phyloP scores from a whole-genome alignment of 2,888 invertebrate genomes.

The Clepsis dumicolana region DNA sequence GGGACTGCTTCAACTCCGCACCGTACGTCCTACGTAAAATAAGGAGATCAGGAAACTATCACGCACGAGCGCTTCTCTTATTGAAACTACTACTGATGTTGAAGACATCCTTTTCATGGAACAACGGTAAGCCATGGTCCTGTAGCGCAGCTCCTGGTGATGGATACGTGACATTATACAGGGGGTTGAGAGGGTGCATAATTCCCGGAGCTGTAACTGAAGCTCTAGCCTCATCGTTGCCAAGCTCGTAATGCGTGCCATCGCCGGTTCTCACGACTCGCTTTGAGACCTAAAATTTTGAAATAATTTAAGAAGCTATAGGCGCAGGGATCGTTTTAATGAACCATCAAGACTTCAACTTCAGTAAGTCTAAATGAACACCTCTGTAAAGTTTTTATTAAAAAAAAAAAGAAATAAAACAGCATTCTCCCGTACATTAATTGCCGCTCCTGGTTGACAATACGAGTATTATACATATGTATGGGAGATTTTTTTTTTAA shows the following conservation, averaged over 20 bases:
- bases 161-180: slow-evolving; percentile 63
- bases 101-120: slow-evolving; percentile 68
- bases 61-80: slow-evolving; percentile 34
- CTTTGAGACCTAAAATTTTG: slow-evolving; percentile 76
- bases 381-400: too few relatives aligned
- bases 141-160: slow-evolving; percentile 63
- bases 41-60: neutral
- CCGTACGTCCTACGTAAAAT: too few relatives aligned
- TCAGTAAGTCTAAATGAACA: too few relatives aligned
- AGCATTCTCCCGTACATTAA: too few relatives aligned
- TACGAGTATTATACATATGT: too few relatives aligned
- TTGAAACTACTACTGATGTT: slow-evolving; percentile 46
- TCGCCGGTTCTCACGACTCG: slow-evolving; percentile 88
- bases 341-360: too few relatives aligned
- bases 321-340: too few relatives aligned
- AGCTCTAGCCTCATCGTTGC: slow-evolving; percentile 65
- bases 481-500: too few relatives aligned
- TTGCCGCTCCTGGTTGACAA: too few relatives aligned
- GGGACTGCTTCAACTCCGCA: too few relatives aligned
- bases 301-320: neutral
- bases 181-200: slow-evolving; percentile 75
- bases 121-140: slow-evolving; percentile 69
- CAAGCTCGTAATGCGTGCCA: slow-evolving; percentile 86
- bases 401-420: too few relatives aligned
- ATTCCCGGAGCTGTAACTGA: slow-evolving; percentile 67